These are phyloP conservation scores for Lithobius niger DNA, from an alignment of 1,140 invertebrate species.

Conservation along the genomic window DNA sequence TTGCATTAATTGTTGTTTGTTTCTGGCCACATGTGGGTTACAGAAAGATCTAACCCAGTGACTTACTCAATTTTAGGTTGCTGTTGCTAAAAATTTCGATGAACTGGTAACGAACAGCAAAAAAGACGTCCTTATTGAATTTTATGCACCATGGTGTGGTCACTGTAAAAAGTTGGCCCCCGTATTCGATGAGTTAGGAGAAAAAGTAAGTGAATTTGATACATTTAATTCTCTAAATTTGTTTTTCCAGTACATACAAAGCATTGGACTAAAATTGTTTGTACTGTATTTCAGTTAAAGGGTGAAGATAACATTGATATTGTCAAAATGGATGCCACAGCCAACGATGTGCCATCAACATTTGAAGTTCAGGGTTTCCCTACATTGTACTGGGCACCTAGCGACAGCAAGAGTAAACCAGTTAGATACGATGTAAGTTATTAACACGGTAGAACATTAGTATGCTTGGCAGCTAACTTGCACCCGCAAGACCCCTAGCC, in stretches of 20 bases:
- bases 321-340: conserved; percentile 96
- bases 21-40: too few relatives aligned
- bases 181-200: conserved; percentile 83
- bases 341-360: conserved; percentile 87
- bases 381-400: conserved; percentile 90
- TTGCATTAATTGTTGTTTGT: too few relatives aligned
- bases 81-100: conserved; percentile 94
- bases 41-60: too few relatives aligned
- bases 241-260: too few relatives aligned
- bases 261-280: too few relatives aligned
- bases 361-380: conserved; percentile 96
- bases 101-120: conserved; percentile 80
- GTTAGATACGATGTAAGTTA: conserved; percentile 69
- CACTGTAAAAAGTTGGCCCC: conserved; percentile 95
- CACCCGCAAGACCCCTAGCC: too few relatives aligned
- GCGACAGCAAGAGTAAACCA: conserved; percentile 62
- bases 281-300: conserved; percentile 26
- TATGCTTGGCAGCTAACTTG: too few relatives aligned
- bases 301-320: conserved; percentile 75
- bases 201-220: conserved; percentile 45
- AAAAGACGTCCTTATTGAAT: conserved; percentile 91
- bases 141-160: conserved; percentile 98
- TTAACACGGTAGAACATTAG: not conserved
- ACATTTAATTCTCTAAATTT: too few relatives aligned
- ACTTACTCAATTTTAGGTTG: conserved; percentile 49